phyloP scores from a whole-genome alignment of 2,888 invertebrate species.

The Synergus gifuensis region DNA sequence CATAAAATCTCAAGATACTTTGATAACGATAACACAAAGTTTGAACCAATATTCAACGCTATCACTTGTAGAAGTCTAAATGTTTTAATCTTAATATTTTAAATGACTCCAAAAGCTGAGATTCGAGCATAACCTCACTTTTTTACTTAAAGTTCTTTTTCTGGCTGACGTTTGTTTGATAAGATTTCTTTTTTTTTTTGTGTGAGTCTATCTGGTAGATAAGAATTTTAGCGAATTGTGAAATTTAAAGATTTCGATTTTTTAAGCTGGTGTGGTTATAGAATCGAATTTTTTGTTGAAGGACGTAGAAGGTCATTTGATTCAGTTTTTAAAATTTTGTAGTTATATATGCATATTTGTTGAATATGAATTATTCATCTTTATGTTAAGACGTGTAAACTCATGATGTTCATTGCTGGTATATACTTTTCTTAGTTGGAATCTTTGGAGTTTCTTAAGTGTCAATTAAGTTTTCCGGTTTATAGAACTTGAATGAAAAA shows the following conservation, averaged over 20 bases:
- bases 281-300: constrained; percentile 48
- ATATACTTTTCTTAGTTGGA: neutral
- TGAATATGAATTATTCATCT: constrained; percentile 22
- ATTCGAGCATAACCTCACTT: constrained; percentile 34
- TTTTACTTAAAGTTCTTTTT: neutral
- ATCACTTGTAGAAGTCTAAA: neutral
- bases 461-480: constrained; percentile 41
- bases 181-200: neutral
- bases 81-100: neutral
- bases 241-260: neutral
- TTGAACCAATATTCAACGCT: neutral
- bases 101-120: neutral
- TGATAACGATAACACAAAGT: neutral
- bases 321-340: constrained; percentile 30
- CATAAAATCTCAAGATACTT: neutral
- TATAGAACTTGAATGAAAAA: neutral
- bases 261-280: neutral
- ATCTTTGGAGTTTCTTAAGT: constrained; percentile 7
- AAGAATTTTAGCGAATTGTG: neutral
- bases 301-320: constrained; percentile 60
- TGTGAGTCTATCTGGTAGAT: neutral
- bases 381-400: neutral
- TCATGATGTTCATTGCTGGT: neutral
- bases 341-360: constrained; percentile 5
- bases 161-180: constrained; percentile 5